Conservation (phyloP, 2,113 vertebrate genomes). For the Corynorhinus townsendii region DNA sequence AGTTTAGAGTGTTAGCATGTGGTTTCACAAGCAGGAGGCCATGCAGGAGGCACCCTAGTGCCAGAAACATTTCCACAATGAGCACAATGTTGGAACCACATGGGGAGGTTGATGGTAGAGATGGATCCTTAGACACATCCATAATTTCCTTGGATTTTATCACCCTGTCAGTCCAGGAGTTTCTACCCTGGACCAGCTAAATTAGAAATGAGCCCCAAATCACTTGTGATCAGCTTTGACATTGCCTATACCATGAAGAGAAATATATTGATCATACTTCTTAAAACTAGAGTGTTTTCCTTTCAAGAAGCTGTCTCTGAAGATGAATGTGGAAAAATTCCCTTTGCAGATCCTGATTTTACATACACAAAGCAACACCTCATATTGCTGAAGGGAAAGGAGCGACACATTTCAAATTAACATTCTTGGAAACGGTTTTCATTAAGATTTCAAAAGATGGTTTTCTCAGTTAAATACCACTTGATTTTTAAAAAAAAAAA, state of each 20-base stretch:
- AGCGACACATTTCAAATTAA: not conserved
- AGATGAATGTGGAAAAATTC: not conserved
- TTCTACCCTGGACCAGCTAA: not conserved
- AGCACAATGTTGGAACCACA: not conserved
- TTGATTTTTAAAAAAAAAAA: slow-evolving; percentile 14
- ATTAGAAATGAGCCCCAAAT: not conserved
- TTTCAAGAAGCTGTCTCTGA: not conserved
- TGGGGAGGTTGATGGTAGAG: not conserved
- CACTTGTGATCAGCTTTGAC: not conserved
- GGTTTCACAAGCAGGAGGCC: slow-evolving; percentile 4
- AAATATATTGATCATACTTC: not conserved
- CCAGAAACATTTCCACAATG: not conserved
- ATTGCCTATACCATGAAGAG: not conserved
- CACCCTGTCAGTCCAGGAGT: not conserved
- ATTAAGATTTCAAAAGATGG: slow-evolving; percentile 15
- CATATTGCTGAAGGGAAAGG: not conserved
- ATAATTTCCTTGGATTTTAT: not conserved
- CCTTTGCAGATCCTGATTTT: not conserved
- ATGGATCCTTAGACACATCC: too few species aligned
- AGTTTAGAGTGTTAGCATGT: not conserved
- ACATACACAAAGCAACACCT: not conserved
- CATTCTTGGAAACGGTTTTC: not conserved
- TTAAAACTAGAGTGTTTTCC: not conserved
- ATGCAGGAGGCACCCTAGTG: not conserved
- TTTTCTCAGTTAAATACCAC: slow-evolving; percentile 21